These are phyloP conservation scores for Sminthurides aquaticus DNA, from an alignment of 2,888 invertebrate species.

Conservation along the genomic window DNA sequence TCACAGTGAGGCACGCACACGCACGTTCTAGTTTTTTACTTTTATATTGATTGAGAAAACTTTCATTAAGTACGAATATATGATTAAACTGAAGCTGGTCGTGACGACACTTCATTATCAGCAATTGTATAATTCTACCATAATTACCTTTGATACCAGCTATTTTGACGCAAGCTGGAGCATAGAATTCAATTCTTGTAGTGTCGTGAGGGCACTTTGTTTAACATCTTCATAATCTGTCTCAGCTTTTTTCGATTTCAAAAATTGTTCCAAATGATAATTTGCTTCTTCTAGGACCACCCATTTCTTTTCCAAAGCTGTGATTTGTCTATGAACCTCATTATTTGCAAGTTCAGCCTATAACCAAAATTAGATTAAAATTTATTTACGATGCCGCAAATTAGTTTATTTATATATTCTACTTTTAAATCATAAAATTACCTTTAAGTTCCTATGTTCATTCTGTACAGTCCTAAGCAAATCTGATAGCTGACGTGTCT, in stretches of 20 bases:
- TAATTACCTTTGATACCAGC: too few relatives aligned
- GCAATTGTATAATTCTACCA: too few relatives aligned
- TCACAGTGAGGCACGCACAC: too few relatives aligned
- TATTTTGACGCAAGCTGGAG: conserved; percentile 22
- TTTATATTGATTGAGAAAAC: too few relatives aligned
- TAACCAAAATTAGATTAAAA: too few relatives aligned
- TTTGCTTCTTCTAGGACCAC: conserved; percentile 62
- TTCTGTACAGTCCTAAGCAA: conserved; percentile 52
- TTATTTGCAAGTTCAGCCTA: conserved; percentile 61
- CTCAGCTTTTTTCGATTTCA: conserved; percentile 60
- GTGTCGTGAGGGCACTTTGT: conserved; percentile 54
- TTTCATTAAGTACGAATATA: too few relatives aligned
- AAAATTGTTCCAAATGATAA: conserved; percentile 60
- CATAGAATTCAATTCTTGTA: conserved; percentile 53
- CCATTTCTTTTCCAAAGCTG: conserved; percentile 61
- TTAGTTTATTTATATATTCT: not conserved
- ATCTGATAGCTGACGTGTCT: conserved; percentile 50
- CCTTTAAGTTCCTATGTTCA: conserved; percentile 54
- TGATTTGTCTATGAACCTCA: conserved; percentile 63
- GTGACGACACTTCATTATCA: too few relatives aligned
- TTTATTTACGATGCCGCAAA: not conserved
- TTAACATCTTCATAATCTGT: conserved; percentile 61
- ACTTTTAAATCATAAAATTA: conserved; percentile 28
- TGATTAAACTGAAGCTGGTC: too few relatives aligned
- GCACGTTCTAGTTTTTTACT: too few relatives aligned